Conservation (phyloP, 2,888 invertebrate species). For the Platycnemis pennipes region DNA sequence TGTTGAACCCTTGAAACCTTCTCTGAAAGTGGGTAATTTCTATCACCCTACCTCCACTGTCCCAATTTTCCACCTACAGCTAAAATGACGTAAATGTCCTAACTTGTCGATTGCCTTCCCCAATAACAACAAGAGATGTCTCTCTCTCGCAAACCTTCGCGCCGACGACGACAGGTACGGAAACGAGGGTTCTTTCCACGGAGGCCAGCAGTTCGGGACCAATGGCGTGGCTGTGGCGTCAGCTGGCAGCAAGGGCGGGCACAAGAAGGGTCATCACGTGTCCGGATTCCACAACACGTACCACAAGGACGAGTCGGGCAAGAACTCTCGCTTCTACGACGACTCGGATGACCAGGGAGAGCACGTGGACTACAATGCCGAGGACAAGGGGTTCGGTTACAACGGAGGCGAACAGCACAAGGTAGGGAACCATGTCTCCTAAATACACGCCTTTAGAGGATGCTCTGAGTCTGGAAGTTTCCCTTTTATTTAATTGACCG, state of each 20-base stretch:
- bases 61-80: too few relatives aligned
- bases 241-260: constrained; percentile 78
- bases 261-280: constrained; percentile 83
- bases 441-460: too few relatives aligned
- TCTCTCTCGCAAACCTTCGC: too few relatives aligned
- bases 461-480: too few relatives aligned
- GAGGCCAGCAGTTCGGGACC: constrained; percentile 37
- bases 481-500: too few relatives aligned
- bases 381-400: constrained; percentile 79
- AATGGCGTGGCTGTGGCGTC: neutral
- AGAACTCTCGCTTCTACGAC: constrained; percentile 73
- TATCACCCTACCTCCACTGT: neutral
- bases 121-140: too few relatives aligned
- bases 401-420: constrained; percentile 86
- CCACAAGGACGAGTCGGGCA: constrained; percentile 73
- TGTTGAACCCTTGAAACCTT: too few relatives aligned
- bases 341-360: constrained; percentile 81
- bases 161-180: neutral
- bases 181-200: constrained; percentile 69
- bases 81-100: too few relatives aligned
- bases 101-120: too few relatives aligned
- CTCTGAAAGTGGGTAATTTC: too few relatives aligned
- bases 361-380: constrained; percentile 79
- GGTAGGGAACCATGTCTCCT: constrained; percentile 81
- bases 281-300: constrained; percentile 73